Evolutionary conservation across 2,888 invertebrate species (phyloP).

Genomic region (Iselma pallidipennis): DNA sequence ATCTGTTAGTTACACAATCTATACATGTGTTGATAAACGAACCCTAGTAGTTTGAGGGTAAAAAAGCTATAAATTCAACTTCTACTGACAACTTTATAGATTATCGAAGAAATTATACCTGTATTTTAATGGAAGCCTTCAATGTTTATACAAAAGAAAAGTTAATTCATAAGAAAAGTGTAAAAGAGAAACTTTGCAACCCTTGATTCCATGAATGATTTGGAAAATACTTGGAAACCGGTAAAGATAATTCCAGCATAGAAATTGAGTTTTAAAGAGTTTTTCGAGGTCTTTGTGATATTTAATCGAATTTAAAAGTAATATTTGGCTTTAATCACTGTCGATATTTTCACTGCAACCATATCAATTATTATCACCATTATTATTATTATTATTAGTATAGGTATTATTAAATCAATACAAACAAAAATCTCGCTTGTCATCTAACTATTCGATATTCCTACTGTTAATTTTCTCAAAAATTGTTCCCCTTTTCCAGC

Average conservation of each 20-base stretch:
- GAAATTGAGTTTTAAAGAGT: constrained; percentile 13
- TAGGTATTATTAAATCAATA: constrained; percentile 21
- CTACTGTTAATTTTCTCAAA: not conserved
- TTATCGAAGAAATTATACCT: too few relatives aligned
- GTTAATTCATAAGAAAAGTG: not conserved
- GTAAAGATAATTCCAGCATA: constrained; percentile 11
- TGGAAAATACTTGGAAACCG: not conserved
- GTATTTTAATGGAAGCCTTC: too few relatives aligned
- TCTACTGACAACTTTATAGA: too few relatives aligned
- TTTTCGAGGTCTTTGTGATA: constrained; percentile 10
- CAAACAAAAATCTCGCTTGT: constrained; percentile 4
- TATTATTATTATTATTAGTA: constrained; percentile 13
- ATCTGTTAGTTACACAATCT: too few relatives aligned
- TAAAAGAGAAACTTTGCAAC: not conserved
- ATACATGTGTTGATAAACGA: not conserved
- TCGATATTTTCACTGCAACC: constrained; percentile 12
- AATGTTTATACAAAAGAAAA: too few relatives aligned
- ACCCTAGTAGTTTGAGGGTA: too few relatives aligned
- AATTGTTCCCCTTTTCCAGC: not conserved
- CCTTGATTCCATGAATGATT: not conserved
- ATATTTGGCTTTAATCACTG: constrained; percentile 22
- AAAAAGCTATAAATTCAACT: too few relatives aligned
- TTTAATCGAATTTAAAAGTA: constrained; percentile 23
- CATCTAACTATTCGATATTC: not conserved
- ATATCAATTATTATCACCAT: constrained; percentile 9